A percentile compares a stretch with the other conserved stretches of the same genome.
phyloP scores from a whole-genome alignment of 1,140 invertebrate genomes.

The Trichoplusia ni region DNA sequence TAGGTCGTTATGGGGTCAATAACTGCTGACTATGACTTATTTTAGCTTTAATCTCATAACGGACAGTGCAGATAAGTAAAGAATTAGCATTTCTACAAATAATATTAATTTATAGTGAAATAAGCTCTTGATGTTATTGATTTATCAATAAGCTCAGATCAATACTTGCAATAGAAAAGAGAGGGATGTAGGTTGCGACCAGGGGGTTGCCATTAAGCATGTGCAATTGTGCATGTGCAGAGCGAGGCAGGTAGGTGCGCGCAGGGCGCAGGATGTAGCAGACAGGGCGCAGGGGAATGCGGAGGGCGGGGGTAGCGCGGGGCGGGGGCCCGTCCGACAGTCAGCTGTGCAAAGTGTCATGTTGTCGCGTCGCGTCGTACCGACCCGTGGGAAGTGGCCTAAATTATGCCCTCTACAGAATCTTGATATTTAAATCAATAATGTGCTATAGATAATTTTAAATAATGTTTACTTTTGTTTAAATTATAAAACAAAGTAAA shows the following conservation, averaged over 20 bases:
- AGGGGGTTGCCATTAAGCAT: too few species aligned
- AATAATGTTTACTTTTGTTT: not conserved
- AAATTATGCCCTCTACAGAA: conserved; percentile 69
- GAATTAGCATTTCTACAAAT: not conserved
- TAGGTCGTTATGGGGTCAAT: conserved; percentile 77
- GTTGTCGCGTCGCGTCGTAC: conserved; percentile 55
- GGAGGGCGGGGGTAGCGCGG: conserved; percentile 39
- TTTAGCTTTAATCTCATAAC: conserved; percentile 47
- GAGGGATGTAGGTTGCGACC: too few species aligned
- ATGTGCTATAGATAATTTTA: not conserved
- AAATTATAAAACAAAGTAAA: too few species aligned
- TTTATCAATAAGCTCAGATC: not conserved
- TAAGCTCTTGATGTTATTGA: too few species aligned
- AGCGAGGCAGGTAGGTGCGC: conserved; percentile 32
- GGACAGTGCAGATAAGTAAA: conserved; percentile 17
- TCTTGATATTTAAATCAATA: conserved; percentile 51
- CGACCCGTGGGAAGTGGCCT: conserved; percentile 74
- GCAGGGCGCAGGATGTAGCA: conserved; percentile 54
- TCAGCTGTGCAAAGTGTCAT: conserved; percentile 78
- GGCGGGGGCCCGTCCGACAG: conserved; percentile 65
- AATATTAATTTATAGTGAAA: not conserved
- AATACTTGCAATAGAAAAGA: not conserved
- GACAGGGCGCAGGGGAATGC: conserved; percentile 35
- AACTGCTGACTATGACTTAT: conserved; percentile 68
- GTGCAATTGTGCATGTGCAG: conserved; percentile 45